Conservation (phyloP, 2,113 vertebrate species). For the Bufo gargarizans region DNA sequence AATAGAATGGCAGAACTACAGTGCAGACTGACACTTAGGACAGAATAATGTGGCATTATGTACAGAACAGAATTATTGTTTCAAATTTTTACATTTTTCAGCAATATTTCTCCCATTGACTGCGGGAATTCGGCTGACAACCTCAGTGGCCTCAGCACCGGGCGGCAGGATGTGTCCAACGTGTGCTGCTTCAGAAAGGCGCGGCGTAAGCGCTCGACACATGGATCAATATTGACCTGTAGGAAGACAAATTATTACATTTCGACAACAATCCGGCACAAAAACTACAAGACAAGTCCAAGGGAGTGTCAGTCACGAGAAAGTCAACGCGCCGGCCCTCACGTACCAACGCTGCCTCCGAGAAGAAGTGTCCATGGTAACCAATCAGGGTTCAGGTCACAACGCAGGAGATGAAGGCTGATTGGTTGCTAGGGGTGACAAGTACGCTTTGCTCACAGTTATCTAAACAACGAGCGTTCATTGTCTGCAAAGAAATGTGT, state of each 20-base stretch:
- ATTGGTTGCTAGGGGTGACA: not conserved
- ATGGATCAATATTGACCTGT: constrained; percentile 34
- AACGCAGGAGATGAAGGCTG: not conserved
- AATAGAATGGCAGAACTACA: not conserved
- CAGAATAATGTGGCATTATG: too few species aligned
- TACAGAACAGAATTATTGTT: too few species aligned
- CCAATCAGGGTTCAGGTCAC: not conserved
- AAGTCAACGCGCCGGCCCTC: not conserved
- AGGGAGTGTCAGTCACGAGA: not conserved
- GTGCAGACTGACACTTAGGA: not conserved
- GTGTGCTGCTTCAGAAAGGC: not conserved
- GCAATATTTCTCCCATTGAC: not conserved
- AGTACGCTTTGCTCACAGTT: not conserved
- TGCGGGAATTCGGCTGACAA: not conserved
- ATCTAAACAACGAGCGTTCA: not conserved
- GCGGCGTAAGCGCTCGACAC: not conserved
- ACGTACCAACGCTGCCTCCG: not conserved
- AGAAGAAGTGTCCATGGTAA: not conserved
- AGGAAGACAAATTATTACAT: constrained; percentile 18
- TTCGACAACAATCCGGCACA: not conserved
- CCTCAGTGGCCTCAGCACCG: not conserved
- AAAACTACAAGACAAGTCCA: not conserved
- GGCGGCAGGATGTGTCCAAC: not conserved
- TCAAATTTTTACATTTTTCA: too few species aligned
- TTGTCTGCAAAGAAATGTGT: not conserved